A percentile compares a stretch with the other conserved stretches of the same genome.
phyloP scores from a whole-genome alignment of 2,113 vertebrate genomes.

The Ammodytes marinus region DNA sequence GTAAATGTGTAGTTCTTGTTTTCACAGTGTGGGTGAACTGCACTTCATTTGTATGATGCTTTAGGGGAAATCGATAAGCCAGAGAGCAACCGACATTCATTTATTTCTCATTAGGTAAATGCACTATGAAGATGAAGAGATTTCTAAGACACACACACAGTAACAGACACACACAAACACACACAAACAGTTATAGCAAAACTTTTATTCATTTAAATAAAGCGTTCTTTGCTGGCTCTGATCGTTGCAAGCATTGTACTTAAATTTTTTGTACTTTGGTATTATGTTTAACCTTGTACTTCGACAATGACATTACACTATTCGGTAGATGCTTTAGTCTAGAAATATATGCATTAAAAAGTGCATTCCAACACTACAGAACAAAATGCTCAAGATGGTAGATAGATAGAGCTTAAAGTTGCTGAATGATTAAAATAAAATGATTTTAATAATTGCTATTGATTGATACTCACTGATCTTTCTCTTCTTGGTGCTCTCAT shows the following conservation, averaged over 20 bases:
- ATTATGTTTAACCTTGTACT: background rate
- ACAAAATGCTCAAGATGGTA: background rate
- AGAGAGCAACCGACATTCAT: constrained; percentile 7
- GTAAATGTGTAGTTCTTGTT: background rate
- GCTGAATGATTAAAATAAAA: background rate
- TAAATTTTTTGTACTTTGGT: no score
- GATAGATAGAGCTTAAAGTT: background rate
- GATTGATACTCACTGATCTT: constrained; percentile 91
- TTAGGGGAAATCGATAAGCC: constrained; percentile 1
- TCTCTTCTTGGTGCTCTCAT: constrained; percentile 88
- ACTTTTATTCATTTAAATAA: background rate
- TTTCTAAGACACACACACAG: constrained; percentile 1
- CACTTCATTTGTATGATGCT: background rate
- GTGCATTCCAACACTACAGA: background rate
- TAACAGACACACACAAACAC: background rate
- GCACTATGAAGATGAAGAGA: constrained; percentile 1
- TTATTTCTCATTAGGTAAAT: constrained; percentile 33
- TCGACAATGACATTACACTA: background rate
- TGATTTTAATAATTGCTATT: background rate
- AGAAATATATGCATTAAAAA: background rate
- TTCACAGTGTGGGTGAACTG: background rate
- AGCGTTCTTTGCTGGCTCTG: background rate
- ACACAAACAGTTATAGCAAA: background rate
- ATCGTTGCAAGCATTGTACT: no score
- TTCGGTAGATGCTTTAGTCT: background rate